Base-by-base conservation (phyloP, 2,888 invertebrate genomes). In the Xanthia togata region DNA sequence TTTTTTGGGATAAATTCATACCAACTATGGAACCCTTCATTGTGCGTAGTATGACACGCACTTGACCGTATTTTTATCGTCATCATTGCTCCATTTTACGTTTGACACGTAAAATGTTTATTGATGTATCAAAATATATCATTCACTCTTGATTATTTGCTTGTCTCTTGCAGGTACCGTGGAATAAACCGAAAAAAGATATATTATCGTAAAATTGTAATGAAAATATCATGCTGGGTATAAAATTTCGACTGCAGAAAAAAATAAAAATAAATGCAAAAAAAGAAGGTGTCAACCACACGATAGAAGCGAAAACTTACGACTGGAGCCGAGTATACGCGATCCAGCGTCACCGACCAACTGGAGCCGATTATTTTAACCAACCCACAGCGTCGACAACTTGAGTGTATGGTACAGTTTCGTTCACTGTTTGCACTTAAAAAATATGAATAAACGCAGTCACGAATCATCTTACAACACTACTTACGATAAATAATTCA, bases 71-170 rank as follows among this genome's bases (percentile, higher is more conserved):
- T 38, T 50, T 77, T 55, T 79, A 38, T 14, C 26, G 12, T 17
- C 55, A 31, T 57, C 35, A 73, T 59, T 17, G 50, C 50, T 17
- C 50, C 26, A 38, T 73, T 73, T 80, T 65, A 72, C 57, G 79
- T 63, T 64, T 6, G 20, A 9, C 31, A 62, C 65, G 65, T 78
- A 73, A 80, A 78, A 67, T 41, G n/a, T 73, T 79, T 79, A 79
- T 41, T n/a, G 44, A 0, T 14, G 17, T 50, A 62, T 62, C 31
- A 73, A 80, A 73, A 78, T 65, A 60, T 17, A 41, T 47, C 47
- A 64, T 79, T 74, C 8, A 11, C 3, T 17, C 23, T 81, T 62
- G 47, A 79, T 73, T 80, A 78, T 78, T 41, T 60, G 38, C 53
- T 78, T 60, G 65, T 67, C 65, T 17, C 38, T 38, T 65, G 78